These are phyloP conservation scores for Pogoniulus pusillus DNA, from an alignment of 2,797 vertebrate species.

Conservation along the genomic window DNA sequence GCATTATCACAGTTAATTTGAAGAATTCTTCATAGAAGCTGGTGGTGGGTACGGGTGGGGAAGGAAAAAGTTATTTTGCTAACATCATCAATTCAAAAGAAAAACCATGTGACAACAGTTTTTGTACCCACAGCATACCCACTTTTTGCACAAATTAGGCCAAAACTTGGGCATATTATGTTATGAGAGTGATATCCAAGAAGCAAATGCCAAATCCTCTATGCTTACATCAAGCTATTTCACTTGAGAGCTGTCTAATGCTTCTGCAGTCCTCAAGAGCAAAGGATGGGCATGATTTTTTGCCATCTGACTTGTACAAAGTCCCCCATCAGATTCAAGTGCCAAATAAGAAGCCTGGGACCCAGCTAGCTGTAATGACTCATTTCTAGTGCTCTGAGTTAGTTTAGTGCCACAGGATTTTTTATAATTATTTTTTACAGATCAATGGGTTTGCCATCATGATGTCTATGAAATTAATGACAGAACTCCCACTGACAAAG, in stretches of 20 bases:
- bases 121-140: conserved; percentile 29
- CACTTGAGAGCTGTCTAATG: conserved; percentile 36
- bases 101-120: conserved; percentile 15
- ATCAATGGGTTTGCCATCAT: background rate
- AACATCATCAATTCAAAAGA: conserved; percentile 8
- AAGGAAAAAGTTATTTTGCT: conserved; percentile 27
- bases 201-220: conserved; percentile 47
- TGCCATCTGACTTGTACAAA: background rate
- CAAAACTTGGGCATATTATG: conserved; percentile 28
- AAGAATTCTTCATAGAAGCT: background rate
- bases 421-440: background rate
- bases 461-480: background rate
- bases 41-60: background rate
- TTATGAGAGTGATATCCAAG: conserved; percentile 47
- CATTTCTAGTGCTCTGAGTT: background rate
- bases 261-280: conserved; percentile 32
- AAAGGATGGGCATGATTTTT: background rate
- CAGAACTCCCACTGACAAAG: background rate
- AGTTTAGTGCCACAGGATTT: background rate
- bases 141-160: conserved; percentile 36
- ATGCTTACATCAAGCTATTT: conserved; percentile 33
- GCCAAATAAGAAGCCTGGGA: background rate
- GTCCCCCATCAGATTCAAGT: background rate
- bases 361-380: background rate
- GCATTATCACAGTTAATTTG: conserved; percentile 50